A percentile compares a stretch with the other conserved stretches of the same genome.
phyloP scores from a whole-genome alignment of 2,113 vertebrate genomes.

The Cyprinodon tularosa region DNA sequence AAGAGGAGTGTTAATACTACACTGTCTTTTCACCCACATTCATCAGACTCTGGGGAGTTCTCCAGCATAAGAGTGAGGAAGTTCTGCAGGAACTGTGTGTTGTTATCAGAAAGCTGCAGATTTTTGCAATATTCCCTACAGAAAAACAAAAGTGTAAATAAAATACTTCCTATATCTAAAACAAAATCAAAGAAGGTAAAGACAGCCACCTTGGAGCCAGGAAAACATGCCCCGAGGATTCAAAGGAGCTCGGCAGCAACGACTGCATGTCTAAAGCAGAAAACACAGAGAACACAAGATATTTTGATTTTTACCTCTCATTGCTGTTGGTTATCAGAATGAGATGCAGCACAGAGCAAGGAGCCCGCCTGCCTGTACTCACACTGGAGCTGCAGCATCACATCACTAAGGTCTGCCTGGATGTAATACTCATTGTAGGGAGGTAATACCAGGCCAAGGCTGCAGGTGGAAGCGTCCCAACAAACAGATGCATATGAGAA shows the following conservation, averaged over 20 bases:
- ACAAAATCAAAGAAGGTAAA: not conserved
- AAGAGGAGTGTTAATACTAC: not conserved
- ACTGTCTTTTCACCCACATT: slow-evolving; percentile 84
- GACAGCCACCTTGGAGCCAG: slow-evolving; percentile 91
- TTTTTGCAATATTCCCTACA: slow-evolving; percentile 96
- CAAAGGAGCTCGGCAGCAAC: slow-evolving; percentile 95
- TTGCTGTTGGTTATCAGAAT: not conserved
- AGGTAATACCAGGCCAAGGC: slow-evolving; percentile 93
- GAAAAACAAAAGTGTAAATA: slow-evolving; percentile 35
- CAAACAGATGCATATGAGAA: slow-evolving; percentile 6
- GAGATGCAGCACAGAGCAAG: not conserved
- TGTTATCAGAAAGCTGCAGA: slow-evolving; percentile 95
- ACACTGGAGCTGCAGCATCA: slow-evolving; percentile 99
- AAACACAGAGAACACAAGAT: slow-evolving; percentile 67
- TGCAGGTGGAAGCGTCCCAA: slow-evolving; percentile 66
- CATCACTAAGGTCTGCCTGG: slow-evolving; percentile 95
- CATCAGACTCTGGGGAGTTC: slow-evolving; percentile 95
- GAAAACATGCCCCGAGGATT: slow-evolving; percentile 96
- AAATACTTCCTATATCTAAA: not conserved
- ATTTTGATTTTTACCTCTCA: slow-evolving; percentile 18
- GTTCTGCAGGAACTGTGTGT: slow-evolving; percentile 97
- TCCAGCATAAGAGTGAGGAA: slow-evolving; percentile 98
- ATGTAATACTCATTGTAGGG: slow-evolving; percentile 95
- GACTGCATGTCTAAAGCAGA: slow-evolving; percentile 96
- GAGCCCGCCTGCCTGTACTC: slow-evolving; percentile 77